Evolutionary conservation across 2,888 invertebrate species (phyloP).

Genomic region (Platynereis dumerilii): DNA sequence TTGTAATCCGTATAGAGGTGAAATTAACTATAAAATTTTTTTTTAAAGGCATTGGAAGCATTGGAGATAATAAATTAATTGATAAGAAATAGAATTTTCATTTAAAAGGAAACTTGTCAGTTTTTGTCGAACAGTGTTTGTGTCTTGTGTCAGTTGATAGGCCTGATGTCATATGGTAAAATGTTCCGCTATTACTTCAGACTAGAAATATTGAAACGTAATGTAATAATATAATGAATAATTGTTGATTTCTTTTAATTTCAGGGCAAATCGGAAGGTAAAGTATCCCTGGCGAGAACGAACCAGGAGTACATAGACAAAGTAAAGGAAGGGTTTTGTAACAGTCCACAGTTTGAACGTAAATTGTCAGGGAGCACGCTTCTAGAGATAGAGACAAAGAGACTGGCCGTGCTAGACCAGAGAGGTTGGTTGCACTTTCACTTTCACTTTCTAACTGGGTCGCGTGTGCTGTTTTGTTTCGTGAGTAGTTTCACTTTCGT

Average conservation of each 20-base stretch:
- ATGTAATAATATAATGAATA: neutral
- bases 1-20: too few relatives aligned
- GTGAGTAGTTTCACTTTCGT: neutral
- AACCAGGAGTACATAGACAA: constrained; percentile 21
- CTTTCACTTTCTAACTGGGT: constrained; percentile 1
- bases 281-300: constrained; percentile 1
- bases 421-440: constrained; percentile 72
- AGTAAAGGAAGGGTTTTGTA: constrained; percentile 18
- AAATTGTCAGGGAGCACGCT: constrained; percentile 68
- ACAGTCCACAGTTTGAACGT: constrained; percentile 16
- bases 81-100: too few relatives aligned
- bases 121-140: too few relatives aligned
- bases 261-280: constrained; percentile 14
- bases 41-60: too few relatives aligned
- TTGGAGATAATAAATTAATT: too few relatives aligned
- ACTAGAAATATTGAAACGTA: too few relatives aligned
- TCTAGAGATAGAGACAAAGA: constrained; percentile 86
- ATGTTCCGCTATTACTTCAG: too few relatives aligned
- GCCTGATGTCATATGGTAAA: too few relatives aligned
- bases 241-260: neutral
- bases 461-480: neutral
- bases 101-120: too few relatives aligned
- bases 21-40: too few relatives aligned
- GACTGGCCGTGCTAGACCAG: constrained; percentile 84
- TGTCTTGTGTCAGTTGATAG: too few relatives aligned